Conservation (phyloP, 2,888 invertebrate genomes). For the Chymomyza amoena region DNA sequence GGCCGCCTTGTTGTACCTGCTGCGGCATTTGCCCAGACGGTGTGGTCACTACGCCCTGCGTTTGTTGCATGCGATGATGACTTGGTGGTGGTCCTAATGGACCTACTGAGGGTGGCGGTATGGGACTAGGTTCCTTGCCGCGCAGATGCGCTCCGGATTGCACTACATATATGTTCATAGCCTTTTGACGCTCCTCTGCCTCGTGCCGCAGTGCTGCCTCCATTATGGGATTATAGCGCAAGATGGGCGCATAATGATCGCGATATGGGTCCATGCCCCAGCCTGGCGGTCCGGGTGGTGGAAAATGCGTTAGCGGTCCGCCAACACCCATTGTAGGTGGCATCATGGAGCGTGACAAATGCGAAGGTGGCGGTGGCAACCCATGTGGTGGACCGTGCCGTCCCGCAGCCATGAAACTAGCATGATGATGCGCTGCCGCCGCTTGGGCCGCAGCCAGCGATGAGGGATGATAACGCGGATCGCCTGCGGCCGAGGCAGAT, state of each 20-base stretch:
- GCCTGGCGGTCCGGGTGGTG: constrained; percentile 81
- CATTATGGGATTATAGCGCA: constrained; percentile 88
- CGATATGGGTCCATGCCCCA: constrained; percentile 84
- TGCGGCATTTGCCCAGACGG: constrained; percentile 24
- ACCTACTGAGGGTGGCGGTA: constrained; percentile 75
- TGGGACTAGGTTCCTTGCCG: constrained; percentile 78
- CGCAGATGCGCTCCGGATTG: constrained; percentile 79
- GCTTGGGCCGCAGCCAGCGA: constrained; percentile 77
- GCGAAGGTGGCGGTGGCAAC: constrained; percentile 79
- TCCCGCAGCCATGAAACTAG: constrained; percentile 78
- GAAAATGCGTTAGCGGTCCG: constrained; percentile 81
- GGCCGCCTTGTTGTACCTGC: constrained; percentile 31
- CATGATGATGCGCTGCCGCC: constrained; percentile 76
- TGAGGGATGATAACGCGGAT: constrained; percentile 81
- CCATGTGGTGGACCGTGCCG: constrained; percentile 79
- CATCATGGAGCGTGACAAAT: constrained; percentile 80
- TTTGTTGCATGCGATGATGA: constrained; percentile 76
- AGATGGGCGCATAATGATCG: constrained; percentile 83
- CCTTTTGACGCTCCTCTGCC: constrained; percentile 88
- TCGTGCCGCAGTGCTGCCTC: constrained; percentile 88
- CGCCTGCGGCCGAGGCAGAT: constrained; percentile 69
- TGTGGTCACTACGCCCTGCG: constrained; percentile 30
- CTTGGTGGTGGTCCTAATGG: constrained; percentile 67
- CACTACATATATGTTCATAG: constrained; percentile 85
- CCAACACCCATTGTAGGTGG: constrained; percentile 79